phyloP scores from a whole-genome alignment of 2,113 vertebrate genomes.

The Spea bombifrons region DNA sequence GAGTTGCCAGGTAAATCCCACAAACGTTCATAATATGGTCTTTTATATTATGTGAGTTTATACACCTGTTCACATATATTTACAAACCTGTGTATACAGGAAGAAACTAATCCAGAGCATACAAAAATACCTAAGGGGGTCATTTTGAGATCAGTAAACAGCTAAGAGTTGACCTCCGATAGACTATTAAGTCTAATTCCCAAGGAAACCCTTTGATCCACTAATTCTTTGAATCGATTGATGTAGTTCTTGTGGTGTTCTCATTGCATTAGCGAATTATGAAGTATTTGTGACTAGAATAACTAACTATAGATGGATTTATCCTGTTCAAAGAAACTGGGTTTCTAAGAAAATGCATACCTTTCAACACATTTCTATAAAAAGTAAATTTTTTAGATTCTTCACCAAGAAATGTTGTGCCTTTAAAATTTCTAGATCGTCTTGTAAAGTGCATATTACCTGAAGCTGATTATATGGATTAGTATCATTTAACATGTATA shows the following conservation, averaged over 20 bases:
- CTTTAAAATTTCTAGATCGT: too few species aligned
- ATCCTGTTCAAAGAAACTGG: neutral
- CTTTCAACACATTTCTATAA: neutral
- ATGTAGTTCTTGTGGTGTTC: constrained; percentile 24
- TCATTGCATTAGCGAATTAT: constrained; percentile 34
- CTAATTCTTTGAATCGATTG: constrained; percentile 42
- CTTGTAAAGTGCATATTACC: too few species aligned
- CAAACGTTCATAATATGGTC: neutral
- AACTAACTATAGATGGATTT: constrained; percentile 9
- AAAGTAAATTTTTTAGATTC: too few species aligned
- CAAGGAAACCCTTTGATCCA: constrained; percentile 36
- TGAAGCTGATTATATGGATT: too few species aligned
- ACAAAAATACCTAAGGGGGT: constrained; percentile 32
- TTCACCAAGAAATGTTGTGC: too few species aligned
- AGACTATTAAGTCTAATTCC: constrained; percentile 41
- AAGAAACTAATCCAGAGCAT: constrained; percentile 26
- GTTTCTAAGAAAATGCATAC: constrained; percentile 1
- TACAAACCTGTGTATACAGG: constrained; percentile 11
- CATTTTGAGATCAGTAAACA: constrained; percentile 37
- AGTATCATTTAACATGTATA: too few species aligned
- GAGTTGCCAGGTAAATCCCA: neutral
- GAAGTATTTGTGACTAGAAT: constrained; percentile 35
- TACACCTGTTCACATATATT: constrained; percentile 30
- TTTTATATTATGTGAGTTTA: neutral
- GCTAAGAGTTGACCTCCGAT: constrained; percentile 40